phyloP scores from a whole-genome alignment of 2,113 vertebrate species.

The Morone saxatilis region DNA sequence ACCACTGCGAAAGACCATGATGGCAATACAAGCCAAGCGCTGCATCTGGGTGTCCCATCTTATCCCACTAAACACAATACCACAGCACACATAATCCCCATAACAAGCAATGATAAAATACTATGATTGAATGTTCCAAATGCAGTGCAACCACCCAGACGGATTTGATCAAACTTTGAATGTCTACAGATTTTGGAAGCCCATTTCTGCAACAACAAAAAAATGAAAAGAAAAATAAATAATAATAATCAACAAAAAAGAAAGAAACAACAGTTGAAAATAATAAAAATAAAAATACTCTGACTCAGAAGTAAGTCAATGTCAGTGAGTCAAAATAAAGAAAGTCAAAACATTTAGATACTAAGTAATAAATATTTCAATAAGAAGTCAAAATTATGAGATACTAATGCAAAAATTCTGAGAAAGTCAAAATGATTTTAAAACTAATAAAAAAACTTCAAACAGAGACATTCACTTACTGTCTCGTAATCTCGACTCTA shows the following conservation, averaged over 20 bases:
- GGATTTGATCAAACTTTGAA: neutral
- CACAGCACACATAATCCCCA: neutral
- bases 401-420: no score
- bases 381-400: neutral
- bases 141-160: neutral
- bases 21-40: neutral
- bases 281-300: no score
- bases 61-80: neutral
- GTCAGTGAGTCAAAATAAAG: no score
- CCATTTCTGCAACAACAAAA: neutral
- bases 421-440: no score
- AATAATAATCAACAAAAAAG: neutral
- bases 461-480: neutral
- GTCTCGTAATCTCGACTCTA: no score
- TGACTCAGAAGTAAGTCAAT: no score
- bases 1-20: neutral
- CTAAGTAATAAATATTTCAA: neutral
- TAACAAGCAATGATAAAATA: neutral
- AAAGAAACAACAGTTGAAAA: no score
- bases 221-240: neutral
- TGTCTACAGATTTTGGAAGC: neutral
- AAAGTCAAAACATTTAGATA: neutral
- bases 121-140: neutral
- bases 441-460: neutral
- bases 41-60: neutral